phyloP scores from a whole-genome alignment of 2,888 invertebrate genomes.

The Lithophane semibrunnea region DNA sequence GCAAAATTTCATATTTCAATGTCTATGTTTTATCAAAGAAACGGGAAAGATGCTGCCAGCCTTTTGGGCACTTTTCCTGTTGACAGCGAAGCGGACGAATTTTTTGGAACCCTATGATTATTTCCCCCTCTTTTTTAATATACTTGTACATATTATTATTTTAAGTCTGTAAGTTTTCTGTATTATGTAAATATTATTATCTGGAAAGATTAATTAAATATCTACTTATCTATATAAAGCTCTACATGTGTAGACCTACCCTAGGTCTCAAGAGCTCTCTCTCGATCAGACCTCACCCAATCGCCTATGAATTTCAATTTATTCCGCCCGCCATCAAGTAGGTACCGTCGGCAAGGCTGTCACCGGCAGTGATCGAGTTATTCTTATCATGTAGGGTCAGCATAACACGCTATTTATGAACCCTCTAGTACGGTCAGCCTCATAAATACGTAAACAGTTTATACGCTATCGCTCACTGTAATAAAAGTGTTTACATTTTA shows the following conservation, averaged over 20 bases:
- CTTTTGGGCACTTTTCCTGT: too few relatives aligned
- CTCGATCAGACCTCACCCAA: constrained; percentile 9
- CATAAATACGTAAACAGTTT: constrained; percentile 64
- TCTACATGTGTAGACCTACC: background rate
- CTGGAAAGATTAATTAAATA: background rate
- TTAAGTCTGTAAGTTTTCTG: too few relatives aligned
- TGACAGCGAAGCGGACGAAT: too few relatives aligned
- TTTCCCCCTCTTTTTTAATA: too few relatives aligned
- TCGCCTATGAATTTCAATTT: constrained; percentile 52
- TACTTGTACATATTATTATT: too few relatives aligned
- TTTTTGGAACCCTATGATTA: too few relatives aligned
- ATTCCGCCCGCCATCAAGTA: background rate
- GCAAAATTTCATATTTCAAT: background rate
- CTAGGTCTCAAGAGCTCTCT: constrained; percentile 18
- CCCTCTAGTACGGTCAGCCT: constrained; percentile 61
- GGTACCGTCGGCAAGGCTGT: constrained; percentile 29
- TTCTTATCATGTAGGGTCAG: constrained; percentile 57
- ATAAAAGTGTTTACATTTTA: constrained; percentile 56
- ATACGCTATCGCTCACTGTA: constrained; percentile 40
- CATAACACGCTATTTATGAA: constrained; percentile 60
- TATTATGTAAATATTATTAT: too few relatives aligned
- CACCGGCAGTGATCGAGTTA: constrained; percentile 39
- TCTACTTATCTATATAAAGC: background rate
- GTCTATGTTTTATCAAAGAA: background rate
- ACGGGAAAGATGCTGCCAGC: background rate